Percentiles rank a stretch among this genome's conserved stretches.
phyloP scores from a whole-genome alignment of 2,113 vertebrate genomes.

The Furnarius figulus region DNA sequence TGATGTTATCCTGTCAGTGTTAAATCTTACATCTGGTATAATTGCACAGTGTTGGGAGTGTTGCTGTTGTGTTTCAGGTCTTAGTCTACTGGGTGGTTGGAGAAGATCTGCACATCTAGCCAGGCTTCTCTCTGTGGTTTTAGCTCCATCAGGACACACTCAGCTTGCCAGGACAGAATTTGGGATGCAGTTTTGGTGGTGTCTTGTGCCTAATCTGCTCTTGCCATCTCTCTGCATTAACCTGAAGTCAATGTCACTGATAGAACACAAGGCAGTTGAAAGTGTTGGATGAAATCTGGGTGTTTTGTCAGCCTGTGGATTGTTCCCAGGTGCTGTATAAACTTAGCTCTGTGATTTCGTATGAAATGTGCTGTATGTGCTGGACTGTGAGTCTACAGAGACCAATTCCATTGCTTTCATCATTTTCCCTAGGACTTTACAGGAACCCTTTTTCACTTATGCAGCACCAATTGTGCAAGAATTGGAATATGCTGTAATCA shows the following conservation, averaged over 20 bases:
- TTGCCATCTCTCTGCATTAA: neutral
- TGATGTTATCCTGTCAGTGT: neutral
- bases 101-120: neutral
- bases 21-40: neutral
- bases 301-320: neutral
- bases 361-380: neutral
- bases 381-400: neutral
- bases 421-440: neutral
- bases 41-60: neutral
- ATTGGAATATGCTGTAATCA: neutral
- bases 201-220: neutral
- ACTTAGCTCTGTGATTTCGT: neutral
- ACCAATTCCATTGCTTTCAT: neutral
- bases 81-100: neutral
- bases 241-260: neutral
- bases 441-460: neutral
- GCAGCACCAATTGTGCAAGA: neutral
- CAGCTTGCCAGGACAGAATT: neutral
- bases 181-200: neutral
- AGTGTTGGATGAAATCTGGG: neutral
- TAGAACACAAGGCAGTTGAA: neutral
- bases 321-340: neutral
- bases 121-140: neutral
- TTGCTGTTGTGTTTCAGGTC: neutral
- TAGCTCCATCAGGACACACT: neutral